phyloP scores from a whole-genome alignment of 2,113 vertebrate genomes.

The Menidia beryllina region DNA sequence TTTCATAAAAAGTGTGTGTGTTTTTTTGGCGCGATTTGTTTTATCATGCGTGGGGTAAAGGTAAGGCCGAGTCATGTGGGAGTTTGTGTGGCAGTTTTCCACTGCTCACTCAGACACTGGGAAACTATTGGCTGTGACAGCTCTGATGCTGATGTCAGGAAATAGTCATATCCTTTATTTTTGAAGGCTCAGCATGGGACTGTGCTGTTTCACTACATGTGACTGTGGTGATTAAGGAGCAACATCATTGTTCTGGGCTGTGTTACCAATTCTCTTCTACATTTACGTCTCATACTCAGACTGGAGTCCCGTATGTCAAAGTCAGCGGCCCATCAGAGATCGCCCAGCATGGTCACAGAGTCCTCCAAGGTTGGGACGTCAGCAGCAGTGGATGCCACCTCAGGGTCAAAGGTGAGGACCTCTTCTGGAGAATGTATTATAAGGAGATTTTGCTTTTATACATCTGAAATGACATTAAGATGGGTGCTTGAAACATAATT shows the following conservation, averaged over 20 bases:
- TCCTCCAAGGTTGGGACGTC: conserved; percentile 86
- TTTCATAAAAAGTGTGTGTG: not conserved
- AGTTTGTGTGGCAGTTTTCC: conserved; percentile 30
- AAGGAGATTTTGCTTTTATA: not conserved
- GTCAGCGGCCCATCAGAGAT: conserved; percentile 88
- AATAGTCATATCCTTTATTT: conserved; percentile 66
- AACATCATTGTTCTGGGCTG: conserved; percentile 6
- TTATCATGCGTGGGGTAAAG: too few species aligned
- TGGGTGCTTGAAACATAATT: not conserved
- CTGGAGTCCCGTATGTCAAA: conserved; percentile 90
- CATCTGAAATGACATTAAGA: not conserved
- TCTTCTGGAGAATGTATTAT: not conserved
- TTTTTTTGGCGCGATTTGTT: too few species aligned
- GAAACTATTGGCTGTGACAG: conserved; percentile 46
- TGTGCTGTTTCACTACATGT: not conserved
- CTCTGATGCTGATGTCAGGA: conserved; percentile 58
- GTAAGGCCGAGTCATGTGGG: conserved; percentile 19
- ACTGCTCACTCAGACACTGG: conserved; percentile 36
- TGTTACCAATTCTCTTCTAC: conserved; percentile 20
- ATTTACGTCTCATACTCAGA: conserved; percentile 71
- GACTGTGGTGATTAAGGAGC: conserved; percentile 6
- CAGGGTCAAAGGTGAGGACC: conserved; percentile 87
- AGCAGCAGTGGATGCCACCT: conserved; percentile 84
- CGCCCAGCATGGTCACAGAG: conserved; percentile 94
- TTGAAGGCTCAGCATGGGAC: conserved; percentile 55